phyloP scores from a whole-genome alignment of 2,797 vertebrate species.

The Phoxinus dragarum region DNA sequence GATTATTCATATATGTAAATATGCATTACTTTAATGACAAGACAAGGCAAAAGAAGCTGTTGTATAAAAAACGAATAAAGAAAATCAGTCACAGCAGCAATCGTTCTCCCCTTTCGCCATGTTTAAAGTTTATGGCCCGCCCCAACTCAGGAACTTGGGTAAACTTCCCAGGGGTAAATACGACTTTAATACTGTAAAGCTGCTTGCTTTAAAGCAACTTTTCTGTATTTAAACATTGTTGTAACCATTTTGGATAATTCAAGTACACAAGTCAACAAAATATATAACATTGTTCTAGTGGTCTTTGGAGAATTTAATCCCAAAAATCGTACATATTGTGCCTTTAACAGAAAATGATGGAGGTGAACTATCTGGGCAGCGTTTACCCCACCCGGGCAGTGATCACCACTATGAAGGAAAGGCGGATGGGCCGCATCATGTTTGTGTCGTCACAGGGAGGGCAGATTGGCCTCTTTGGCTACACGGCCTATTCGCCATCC shows the following conservation, averaged over 20 bases:
- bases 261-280: neutral
- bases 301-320: neutral
- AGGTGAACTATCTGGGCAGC: conserved; percentile 96
- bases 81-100: too few relatives aligned
- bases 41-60: too few relatives aligned
- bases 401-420: conserved; percentile 96
- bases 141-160: too few relatives aligned
- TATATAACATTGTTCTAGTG: neutral
- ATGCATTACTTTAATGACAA: too few relatives aligned
- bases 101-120: too few relatives aligned
- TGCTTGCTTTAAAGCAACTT: too few relatives aligned
- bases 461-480: conserved; percentile 93
- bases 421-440: conserved; percentile 93
- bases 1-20: too few relatives aligned
- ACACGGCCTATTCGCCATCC: conserved; percentile 93
- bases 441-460: conserved; percentile 97
- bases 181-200: too few relatives aligned
- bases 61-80: too few relatives aligned
- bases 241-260: neutral
- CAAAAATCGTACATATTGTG: neutral
- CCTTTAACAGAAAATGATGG: conserved; percentile 88
- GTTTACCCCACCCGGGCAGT: conserved; percentile 94
- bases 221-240: neutral
- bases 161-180: too few relatives aligned
- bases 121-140: too few relatives aligned